Evolutionary conservation across 2,113 vertebrate genomes (phyloP).

Genomic region (Sebastes schlegelii): DNA sequence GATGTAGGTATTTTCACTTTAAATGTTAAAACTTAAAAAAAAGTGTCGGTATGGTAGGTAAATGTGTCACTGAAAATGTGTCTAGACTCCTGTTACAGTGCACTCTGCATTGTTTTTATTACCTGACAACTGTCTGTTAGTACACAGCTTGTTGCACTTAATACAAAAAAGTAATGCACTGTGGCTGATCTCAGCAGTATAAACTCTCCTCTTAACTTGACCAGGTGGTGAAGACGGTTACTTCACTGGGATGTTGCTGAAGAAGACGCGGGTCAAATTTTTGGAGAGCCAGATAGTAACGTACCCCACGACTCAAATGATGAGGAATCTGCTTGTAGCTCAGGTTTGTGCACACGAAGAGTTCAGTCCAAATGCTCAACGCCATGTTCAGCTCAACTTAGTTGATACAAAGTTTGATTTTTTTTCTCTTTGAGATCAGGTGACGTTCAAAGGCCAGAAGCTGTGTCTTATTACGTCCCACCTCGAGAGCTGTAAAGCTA

Average conservation of each 20-base stretch:
- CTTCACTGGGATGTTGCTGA: slow-evolving; percentile 94
- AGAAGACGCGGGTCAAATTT: slow-evolving; percentile 90
- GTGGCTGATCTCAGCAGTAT: not conserved
- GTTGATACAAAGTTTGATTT: not conserved
- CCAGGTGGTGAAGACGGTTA: slow-evolving; percentile 90
- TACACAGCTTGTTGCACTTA: not conserved
- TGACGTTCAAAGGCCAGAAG: slow-evolving; percentile 85
- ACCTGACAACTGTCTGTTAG: not conserved
- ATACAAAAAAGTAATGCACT: not conserved
- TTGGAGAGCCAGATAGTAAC: slow-evolving; percentile 86
- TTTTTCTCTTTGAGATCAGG: slow-evolving; percentile 76
- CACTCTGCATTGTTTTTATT: not conserved
- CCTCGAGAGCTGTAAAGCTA: slow-evolving; percentile 91
- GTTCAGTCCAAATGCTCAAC: not conserved
- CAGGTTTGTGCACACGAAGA: slow-evolving; percentile 80
- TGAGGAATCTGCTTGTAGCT: slow-evolving; percentile 93
- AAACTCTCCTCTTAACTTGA: not conserved
- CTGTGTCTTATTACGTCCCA: slow-evolving; percentile 96
- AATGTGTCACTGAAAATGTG: not conserved
- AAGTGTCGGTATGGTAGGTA: no score
- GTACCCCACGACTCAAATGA: slow-evolving; percentile 92
- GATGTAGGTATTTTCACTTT: not conserved
- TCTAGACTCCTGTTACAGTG: not conserved
- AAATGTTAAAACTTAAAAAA: not conserved
- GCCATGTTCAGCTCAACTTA: not conserved